These are phyloP conservation scores for Psix sp. DNA, from an alignment of 1,140 invertebrate species.

Conservation along the genomic window DNA sequence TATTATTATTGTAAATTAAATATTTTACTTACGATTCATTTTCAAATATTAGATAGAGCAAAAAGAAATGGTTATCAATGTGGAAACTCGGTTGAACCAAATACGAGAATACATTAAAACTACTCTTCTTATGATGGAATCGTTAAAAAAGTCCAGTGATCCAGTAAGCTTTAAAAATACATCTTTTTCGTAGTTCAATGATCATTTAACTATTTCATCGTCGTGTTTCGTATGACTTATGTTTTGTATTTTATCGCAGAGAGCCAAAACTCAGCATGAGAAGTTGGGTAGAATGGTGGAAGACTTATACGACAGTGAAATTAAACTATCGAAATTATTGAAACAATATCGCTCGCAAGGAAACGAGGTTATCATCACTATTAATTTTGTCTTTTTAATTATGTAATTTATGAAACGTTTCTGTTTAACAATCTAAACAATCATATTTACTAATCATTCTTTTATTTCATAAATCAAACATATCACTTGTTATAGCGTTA, in stretches of 20 bases:
- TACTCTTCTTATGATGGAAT: slow-evolving; percentile 80
- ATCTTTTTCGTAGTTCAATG: too few relatives aligned
- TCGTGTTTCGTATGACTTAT: slow-evolving; percentile 7
- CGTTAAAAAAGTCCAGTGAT: slow-evolving; percentile 79
- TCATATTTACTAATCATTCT: too few relatives aligned
- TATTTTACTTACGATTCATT: too few relatives aligned
- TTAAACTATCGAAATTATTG: slow-evolving; percentile 71
- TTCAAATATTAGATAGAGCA: slow-evolving; percentile 79
- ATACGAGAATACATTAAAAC: slow-evolving; percentile 81
- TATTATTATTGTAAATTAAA: too few relatives aligned
- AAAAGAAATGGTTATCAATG: slow-evolving; percentile 66
- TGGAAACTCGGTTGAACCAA: slow-evolving; percentile 79
- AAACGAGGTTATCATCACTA: slow-evolving; percentile 66
- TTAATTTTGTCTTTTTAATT: too few relatives aligned
- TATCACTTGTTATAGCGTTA: too few relatives aligned
- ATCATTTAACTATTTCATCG: background rate
- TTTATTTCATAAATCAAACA: too few relatives aligned
- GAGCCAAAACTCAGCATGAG: slow-evolving; percentile 70
- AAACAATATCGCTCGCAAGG: slow-evolving; percentile 68
- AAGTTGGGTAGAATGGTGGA: slow-evolving; percentile 74
- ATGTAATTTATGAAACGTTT: too few relatives aligned
- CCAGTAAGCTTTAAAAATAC: slow-evolving; percentile 73
- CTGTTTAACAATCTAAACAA: too few relatives aligned
- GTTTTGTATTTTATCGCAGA: slow-evolving; percentile 56
- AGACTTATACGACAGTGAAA: slow-evolving; percentile 74